Percentiles rank a stretch among this genome's conserved stretches.
These are phyloP conservation scores for Pseudomugil gertrudae DNA, from an alignment of 2,797 vertebrate species.

Conservation along the genomic window DNA sequence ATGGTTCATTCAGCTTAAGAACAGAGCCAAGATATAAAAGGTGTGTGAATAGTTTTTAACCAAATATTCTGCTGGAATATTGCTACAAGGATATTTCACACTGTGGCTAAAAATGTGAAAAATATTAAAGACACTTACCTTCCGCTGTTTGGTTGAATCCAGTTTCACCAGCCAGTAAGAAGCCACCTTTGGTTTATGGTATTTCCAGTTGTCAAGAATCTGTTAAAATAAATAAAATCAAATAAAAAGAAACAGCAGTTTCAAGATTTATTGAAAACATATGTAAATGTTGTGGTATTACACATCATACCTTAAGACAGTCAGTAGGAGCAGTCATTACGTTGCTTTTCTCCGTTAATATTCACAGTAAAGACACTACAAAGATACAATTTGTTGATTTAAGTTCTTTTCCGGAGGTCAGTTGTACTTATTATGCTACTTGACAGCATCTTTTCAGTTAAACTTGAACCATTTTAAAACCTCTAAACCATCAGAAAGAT, in stretches of 20 bases:
- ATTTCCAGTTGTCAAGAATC: slow-evolving; percentile 98
- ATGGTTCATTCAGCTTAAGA: too few species aligned
- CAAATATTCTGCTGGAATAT: neutral
- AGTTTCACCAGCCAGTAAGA: slow-evolving; percentile 97
- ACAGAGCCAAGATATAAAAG: too few species aligned
- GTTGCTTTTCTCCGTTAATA: too few species aligned
- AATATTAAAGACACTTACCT: slow-evolving; percentile 80
- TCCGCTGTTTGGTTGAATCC: slow-evolving; percentile 94
- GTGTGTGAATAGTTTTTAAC: too few species aligned
- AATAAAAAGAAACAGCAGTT: neutral
- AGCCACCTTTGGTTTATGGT: slow-evolving; percentile 97
- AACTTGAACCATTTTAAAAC: slow-evolving; percentile 14
- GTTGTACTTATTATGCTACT: neutral
- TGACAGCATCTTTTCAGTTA: neutral
- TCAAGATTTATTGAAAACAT: slow-evolving; percentile 7
- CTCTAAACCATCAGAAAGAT: slow-evolving; percentile 12
- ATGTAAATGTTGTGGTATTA: neutral
- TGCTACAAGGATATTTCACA: too few species aligned
- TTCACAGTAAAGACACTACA: too few species aligned
- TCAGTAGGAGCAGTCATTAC: neutral
- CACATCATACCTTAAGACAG: neutral
- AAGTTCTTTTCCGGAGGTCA: too few species aligned
- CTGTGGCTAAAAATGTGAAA: too few species aligned
- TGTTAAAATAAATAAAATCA: slow-evolving; percentile 57
- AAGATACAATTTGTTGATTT: too few species aligned